phyloP scores from a whole-genome alignment of 2,888 invertebrate genomes.

The Pasiphila rectangulata region DNA sequence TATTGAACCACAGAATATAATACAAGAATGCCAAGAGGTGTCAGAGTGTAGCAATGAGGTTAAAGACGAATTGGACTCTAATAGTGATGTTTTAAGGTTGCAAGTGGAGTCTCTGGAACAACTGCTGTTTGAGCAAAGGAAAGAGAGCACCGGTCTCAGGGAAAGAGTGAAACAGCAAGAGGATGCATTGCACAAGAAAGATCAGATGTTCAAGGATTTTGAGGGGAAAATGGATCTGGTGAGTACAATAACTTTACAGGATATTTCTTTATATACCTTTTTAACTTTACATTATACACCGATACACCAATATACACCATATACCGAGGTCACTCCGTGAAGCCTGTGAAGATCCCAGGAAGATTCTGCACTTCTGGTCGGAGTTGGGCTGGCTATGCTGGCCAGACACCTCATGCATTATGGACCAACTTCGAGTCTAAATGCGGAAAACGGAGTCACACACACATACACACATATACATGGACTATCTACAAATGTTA shows the following conservation, averaged over 20 bases:
- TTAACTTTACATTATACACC: too few species aligned
- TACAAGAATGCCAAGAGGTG: background rate
- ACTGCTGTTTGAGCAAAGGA: constrained; percentile 61
- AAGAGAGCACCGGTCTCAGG: constrained; percentile 55
- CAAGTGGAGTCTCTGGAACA: constrained; percentile 67
- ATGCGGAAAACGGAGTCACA: too few species aligned
- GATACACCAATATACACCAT: too few species aligned
- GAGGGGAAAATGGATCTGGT: constrained; percentile 77
- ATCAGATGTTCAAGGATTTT: constrained; percentile 66
- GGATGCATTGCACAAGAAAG: constrained; percentile 63
- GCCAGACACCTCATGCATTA: too few species aligned
- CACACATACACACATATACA: too few species aligned
- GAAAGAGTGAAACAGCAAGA: constrained; percentile 62
- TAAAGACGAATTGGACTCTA: constrained; percentile 19
- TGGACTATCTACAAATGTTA: too few species aligned
- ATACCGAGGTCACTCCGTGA: too few species aligned
- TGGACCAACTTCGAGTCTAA: too few species aligned
- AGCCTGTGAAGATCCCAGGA: too few species aligned
- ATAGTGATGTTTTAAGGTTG: constrained; percentile 47
- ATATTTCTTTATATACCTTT: too few species aligned
- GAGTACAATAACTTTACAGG: constrained; percentile 27
- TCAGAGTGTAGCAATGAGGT: constrained; percentile 1
- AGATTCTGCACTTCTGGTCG: too few species aligned
- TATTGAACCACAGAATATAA: constrained; percentile 16
- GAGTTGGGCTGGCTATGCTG: too few species aligned